Evolutionary conservation across 2,113 vertebrate genomes (phyloP).

Genomic region (Ctenomys sociabilis): DNA sequence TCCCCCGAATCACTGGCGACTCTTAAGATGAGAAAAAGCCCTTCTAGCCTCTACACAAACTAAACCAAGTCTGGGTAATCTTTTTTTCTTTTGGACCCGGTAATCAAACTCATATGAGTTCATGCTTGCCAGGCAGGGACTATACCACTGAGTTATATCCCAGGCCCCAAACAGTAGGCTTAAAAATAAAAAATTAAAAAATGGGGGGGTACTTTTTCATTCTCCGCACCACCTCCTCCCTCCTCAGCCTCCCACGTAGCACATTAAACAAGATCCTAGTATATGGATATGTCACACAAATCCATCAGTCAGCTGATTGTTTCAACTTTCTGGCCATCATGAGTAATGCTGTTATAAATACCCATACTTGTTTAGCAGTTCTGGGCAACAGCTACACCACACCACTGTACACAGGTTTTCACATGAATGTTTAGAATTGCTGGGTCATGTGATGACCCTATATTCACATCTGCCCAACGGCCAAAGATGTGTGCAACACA

Average conservation of each 20-base stretch:
- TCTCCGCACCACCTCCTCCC: not conserved
- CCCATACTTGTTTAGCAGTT: not conserved
- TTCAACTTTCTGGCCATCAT: not conserved
- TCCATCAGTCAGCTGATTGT: not conserved
- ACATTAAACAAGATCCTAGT: not conserved
- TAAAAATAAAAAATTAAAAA: no score
- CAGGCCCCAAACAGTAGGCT: no score
- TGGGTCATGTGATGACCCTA: not conserved
- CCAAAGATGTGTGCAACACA: not conserved
- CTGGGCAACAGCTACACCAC: not conserved
- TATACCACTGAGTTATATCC: no score
- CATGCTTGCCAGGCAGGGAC: no score
- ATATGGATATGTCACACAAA: not conserved
- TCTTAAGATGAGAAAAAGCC: not conserved
- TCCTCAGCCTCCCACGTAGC: not conserved
- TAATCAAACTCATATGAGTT: no score
- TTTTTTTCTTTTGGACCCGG: not conserved
- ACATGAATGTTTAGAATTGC: not conserved
- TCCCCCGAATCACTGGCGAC: not conserved
- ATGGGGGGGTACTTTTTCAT: not conserved
- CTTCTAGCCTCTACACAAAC: not conserved
- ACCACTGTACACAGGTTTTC: not conserved
- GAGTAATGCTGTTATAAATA: not conserved
- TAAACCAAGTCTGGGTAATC: not conserved
- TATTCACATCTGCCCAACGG: not conserved